phyloP scores from a whole-genome alignment of 2,888 invertebrate species.

The Heliconius hortense region DNA sequence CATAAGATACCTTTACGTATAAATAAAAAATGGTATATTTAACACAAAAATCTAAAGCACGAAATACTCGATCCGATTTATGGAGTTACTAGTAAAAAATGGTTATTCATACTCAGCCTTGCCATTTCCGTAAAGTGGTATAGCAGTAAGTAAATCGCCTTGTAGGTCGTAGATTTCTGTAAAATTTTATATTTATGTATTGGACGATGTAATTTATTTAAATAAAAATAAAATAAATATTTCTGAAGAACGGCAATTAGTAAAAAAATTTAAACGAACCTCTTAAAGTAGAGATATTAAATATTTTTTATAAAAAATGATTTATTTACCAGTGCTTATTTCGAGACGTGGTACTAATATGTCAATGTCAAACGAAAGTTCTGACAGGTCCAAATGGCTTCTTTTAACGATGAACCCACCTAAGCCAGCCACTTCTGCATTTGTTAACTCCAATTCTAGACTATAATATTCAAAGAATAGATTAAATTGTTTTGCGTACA shows the following conservation, averaged over 20 bases:
- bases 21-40: no score
- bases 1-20: neutral
- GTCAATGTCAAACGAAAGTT: constrained; percentile 62
- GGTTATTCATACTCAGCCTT: constrained; percentile 57
- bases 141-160: constrained; percentile 63
- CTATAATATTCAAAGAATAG: constrained; percentile 48
- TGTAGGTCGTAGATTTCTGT: constrained; percentile 62
- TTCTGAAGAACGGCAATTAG: no score
- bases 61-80: no score
- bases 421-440: constrained; percentile 54
- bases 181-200: constrained; percentile 39
- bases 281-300: no score
- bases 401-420: constrained; percentile 62
- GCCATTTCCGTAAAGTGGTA: constrained; percentile 70
- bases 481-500: neutral
- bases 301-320: neutral
- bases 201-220: no score
- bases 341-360: constrained; percentile 58
- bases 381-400: constrained; percentile 51
- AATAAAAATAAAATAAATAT: neutral
- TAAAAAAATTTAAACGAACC: no score
- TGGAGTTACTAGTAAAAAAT: no score
- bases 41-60: no score
- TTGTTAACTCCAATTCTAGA: constrained; percentile 58
- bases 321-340: constrained; percentile 56